These are phyloP conservation scores for Holotrichia oblita DNA, from an alignment of 1,140 invertebrate genomes.

Conservation along the genomic window DNA sequence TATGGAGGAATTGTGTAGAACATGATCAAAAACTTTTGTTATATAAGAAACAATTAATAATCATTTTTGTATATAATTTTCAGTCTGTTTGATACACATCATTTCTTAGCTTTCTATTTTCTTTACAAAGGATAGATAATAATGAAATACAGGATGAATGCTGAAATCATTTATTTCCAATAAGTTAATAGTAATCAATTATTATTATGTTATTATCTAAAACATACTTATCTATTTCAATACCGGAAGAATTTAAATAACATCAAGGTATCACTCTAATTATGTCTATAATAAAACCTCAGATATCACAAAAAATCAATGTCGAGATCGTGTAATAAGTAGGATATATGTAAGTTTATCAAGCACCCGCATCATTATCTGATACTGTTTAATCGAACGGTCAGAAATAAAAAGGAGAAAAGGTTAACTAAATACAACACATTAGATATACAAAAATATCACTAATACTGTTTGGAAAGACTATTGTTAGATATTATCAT, in stretches of 20 bases:
- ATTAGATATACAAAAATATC: conserved; percentile 40
- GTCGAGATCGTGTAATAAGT: conserved; percentile 23
- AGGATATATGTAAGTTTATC: conserved; percentile 1
- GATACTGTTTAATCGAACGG: too few relatives aligned
- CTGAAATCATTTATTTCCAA: conserved; percentile 40
- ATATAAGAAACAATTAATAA: too few relatives aligned
- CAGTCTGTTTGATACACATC: too few relatives aligned
- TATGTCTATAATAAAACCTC: conserved; percentile 23
- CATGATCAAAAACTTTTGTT: too few relatives aligned
- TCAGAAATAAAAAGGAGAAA: neutral
- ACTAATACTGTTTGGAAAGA: conserved; percentile 39
- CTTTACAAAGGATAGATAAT: neutral
- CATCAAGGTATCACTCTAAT: conserved; percentile 39
- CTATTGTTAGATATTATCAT: conserved; percentile 31
- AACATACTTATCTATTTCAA: conserved; percentile 29
- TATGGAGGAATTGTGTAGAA: too few relatives aligned
- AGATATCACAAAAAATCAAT: conserved; percentile 33
- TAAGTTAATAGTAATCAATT: conserved; percentile 36
- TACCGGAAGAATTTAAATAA: conserved; percentile 39
- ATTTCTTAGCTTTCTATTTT: too few relatives aligned
- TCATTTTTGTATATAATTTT: too few relatives aligned
- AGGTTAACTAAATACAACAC: neutral
- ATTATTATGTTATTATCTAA: conserved; percentile 33
- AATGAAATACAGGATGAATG: conserved; percentile 1
- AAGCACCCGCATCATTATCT: conserved; percentile 11